A percentile compares a stretch with the other conserved stretches of the same genome.
These are phyloP conservation scores for Euura saliciscinereae DNA, from an alignment of 1,140 invertebrate genomes.

Conservation along the genomic window DNA sequence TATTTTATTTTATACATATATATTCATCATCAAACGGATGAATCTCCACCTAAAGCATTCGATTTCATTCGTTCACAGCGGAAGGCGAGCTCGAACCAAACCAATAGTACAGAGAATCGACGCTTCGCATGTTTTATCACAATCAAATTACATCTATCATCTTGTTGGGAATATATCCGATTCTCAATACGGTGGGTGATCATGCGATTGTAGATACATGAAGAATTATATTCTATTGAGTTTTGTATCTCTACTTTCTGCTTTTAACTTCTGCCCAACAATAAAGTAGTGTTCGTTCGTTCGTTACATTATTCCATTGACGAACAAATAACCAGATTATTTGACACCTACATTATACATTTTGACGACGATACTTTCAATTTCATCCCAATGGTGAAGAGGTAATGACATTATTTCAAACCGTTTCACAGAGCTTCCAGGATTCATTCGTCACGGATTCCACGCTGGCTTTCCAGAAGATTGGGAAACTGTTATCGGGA, in stretches of 20 bases:
- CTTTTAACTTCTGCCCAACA: background rate
- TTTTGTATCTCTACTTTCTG: constrained; percentile 8
- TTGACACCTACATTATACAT: too few relatives aligned
- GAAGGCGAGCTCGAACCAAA: constrained; percentile 42
- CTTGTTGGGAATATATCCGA: constrained; percentile 45
- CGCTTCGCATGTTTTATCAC: constrained; percentile 33
- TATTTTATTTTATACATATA: background rate
- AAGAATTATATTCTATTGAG: constrained; percentile 10
- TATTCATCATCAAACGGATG: background rate
- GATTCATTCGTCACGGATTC: constrained; percentile 50
- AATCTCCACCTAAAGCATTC: background rate
- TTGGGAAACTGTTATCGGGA: constrained; percentile 48
- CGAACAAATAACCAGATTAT: too few relatives aligned
- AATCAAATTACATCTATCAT: constrained; percentile 42
- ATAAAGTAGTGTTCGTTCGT: background rate
- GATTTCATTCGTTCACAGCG: constrained; percentile 30
- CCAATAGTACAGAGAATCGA: constrained; percentile 40
- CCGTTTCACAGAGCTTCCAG: constrained; percentile 40
- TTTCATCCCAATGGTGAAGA: background rate
- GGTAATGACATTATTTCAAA: background rate
- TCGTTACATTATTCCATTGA: background rate
- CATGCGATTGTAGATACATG: background rate
- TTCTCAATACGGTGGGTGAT: constrained; percentile 36
- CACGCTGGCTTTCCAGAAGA: constrained; percentile 55
- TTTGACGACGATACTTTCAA: background rate